These are phyloP conservation scores for Mirounga angustirostris DNA, from an alignment of 2,113 vertebrate genomes.

Conservation along the genomic window DNA sequence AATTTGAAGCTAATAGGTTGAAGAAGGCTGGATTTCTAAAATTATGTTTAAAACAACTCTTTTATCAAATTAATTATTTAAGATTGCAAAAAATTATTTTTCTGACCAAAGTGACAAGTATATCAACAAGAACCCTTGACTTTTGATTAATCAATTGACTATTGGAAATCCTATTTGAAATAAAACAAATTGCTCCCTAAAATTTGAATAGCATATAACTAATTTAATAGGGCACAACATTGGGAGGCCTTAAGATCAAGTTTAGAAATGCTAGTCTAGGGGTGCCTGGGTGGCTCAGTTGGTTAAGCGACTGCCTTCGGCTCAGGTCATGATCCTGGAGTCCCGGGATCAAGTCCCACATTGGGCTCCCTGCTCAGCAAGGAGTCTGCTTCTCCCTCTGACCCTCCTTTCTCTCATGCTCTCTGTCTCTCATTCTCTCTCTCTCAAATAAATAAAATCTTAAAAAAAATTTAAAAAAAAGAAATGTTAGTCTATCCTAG, in stretches of 20 bases:
- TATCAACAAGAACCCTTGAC: background rate
- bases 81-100: background rate
- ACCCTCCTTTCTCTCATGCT: no score
- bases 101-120: background rate
- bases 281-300: no score
- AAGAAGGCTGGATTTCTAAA: background rate
- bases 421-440: no score
- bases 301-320: no score
- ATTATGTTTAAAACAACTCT: background rate
- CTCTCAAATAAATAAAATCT: no score
- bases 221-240: background rate
- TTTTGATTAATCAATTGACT: background rate
- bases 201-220: background rate
- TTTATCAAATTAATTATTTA: background rate
- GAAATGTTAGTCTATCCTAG: background rate
- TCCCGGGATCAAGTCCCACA: no score
- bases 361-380: no score
- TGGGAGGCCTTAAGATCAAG: background rate
- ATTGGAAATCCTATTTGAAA: background rate
- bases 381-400: no score
- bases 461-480: background rate
- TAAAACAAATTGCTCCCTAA: background rate
- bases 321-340: no score
- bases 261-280: background rate
- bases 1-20: background rate